Base-by-base conservation (phyloP, 2,888 invertebrate species). In the Arge pagana region DNA sequence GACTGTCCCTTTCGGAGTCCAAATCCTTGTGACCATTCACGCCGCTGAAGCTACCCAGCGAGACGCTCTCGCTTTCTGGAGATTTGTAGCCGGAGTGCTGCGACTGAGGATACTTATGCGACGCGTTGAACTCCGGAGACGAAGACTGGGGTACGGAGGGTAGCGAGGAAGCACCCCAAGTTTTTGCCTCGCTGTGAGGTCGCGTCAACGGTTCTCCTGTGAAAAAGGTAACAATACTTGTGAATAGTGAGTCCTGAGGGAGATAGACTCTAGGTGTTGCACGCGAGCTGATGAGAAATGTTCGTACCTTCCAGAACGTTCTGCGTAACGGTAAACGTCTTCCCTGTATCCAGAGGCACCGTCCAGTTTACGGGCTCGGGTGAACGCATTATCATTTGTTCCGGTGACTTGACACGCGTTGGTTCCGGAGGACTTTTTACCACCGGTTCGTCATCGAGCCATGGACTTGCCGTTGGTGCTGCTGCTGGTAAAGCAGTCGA, bases 281-380 rank as follows among this genome's bases (percentile, higher is more conserved):
- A 16, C 19, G 45, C 15, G 11, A 31, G 31, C 5, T 51, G 11
- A 45, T 33, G 4, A 16, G 48, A 19, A 49, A n/a, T 19, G 8
- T 4, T 41, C 67, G 70, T 76, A 86, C 87, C 87, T 78, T 87
- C 87, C 70, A 88, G 87, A 67, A 93, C 91, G 80, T 93, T 93
- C 80, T 93, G 93, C 56, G 93, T 93, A 66, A 93, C 93, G 33
- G 93, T 93, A 79, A 93, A 93, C 31, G 92, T 93, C 81, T 93
- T 93, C 66, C 93, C 93, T 62, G 93, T 94, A 78, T 95, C 94
- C 70, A 94, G 82, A 49, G 94, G 93, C 55, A 94, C 93, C 43
- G 93, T 94, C 94, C 94, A 95, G 79, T 93, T 93, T 67, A 94
- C 94, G 45, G 94, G 94, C 79, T 94, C 94, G 10, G 94, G 94